Evolutionary conservation across 2,113 vertebrate genomes (phyloP), one percentile per base, ranked within the genome.

Genomic region (Butorides virescens): DNA sequence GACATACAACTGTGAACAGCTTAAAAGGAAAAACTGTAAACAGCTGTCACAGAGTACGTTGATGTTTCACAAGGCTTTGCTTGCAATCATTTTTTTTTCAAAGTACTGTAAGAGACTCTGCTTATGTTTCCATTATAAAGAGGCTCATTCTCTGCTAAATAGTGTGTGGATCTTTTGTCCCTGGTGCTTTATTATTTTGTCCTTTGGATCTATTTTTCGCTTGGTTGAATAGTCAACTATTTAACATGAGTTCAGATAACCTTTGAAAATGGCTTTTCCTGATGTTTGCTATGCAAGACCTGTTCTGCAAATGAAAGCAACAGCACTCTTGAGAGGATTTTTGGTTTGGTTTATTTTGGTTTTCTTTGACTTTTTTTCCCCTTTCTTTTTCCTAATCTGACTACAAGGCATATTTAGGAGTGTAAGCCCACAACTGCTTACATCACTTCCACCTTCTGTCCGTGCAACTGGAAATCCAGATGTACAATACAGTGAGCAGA

Each of bases 111-210:
- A 65, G 79, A 92, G 46, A 74, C 10, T 34, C 70, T 82, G 36
- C 94, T 96, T 95, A 88, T 73, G 87, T 96, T 96, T 94, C 88
- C 58, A 61, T 97, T 97, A 90, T 79, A 92, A 52, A 50, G 13
- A 92, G 25, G 20, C 52, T 89, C 53, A 90, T 98, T 97, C 80
- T 96, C 71, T 97, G 90, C 72, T 96, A 96, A 97, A 97, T 67
- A 95, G 56, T 50, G 39, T 95, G 90, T 94, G 37, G 42, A 56
- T 95, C 90, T 95, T 75, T 96, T 96, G 37, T 93, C 77, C 70
- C 53, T 82, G 44, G 74, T 93, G 88, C 76, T 95, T 78, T 97
- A 93, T 96, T 95, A 94, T 97, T 97, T 97, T 74, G 92, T 91
- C 92, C 56, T 86, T 84, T 92, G 67, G 71, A 92, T 96, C 74